phyloP scores from a whole-genome alignment of 1,140 invertebrate genomes.

The Megalopta genalis region DNA sequence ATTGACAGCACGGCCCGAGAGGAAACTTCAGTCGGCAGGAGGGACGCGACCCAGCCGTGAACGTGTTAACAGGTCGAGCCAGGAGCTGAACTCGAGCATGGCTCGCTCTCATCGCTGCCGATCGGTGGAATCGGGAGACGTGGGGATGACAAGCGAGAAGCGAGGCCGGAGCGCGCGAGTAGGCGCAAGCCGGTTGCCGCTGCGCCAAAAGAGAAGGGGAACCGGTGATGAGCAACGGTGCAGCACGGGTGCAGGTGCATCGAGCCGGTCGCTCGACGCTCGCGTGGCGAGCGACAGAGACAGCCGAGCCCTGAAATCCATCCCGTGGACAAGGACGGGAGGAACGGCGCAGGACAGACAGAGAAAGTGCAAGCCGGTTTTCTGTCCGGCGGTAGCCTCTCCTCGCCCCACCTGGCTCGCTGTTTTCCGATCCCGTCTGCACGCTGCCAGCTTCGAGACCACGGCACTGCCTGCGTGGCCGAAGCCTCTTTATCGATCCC shows the following conservation, averaged over 20 bases:
- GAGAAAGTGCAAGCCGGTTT: constrained; percentile 66
- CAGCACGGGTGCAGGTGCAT: constrained; percentile 73
- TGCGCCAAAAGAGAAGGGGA: too few relatives aligned
- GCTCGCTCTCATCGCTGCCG: constrained; percentile 16
- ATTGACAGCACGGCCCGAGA: too few relatives aligned
- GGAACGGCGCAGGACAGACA: constrained; percentile 19
- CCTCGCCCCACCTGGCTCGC: constrained; percentile 46
- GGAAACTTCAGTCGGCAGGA: too few relatives aligned
- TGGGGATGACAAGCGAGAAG: constrained; percentile 10
- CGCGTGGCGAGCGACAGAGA: constrained; percentile 73
- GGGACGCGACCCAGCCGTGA: too few relatives aligned
- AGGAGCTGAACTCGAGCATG: not conserved
- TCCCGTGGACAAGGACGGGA: constrained; percentile 23
- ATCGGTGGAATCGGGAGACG: constrained; percentile 22
- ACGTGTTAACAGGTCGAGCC: not conserved
- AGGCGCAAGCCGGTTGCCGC: constrained; percentile 7
- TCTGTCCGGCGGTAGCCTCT: constrained; percentile 55
- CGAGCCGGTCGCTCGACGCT: constrained; percentile 72
- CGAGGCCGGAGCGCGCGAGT: constrained; percentile 26
- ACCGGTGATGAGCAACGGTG: constrained; percentile 56
- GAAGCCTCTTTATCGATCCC: not conserved
- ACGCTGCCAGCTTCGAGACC: constrained; percentile 10
- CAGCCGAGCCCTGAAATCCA: not conserved
- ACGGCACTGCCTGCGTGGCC: constrained; percentile 1
- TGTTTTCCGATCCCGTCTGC: constrained; percentile 28